Evolutionary conservation across 2,888 invertebrate species (phyloP).

Genomic region (Cephus pygmeus): DNA sequence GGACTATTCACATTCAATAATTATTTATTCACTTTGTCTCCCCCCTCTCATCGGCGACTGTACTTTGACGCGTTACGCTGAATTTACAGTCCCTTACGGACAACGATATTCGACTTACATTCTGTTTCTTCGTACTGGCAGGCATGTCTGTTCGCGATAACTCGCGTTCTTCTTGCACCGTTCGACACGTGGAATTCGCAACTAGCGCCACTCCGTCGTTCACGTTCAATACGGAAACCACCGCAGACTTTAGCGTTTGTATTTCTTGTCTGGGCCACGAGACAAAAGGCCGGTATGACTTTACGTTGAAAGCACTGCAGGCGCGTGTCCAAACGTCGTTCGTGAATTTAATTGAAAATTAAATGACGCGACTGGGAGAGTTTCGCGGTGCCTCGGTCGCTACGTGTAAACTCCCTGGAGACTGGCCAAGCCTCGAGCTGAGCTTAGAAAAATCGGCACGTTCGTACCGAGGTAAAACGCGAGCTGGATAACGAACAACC

Average conservation of each 20-base stretch:
- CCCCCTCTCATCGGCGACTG: neutral
- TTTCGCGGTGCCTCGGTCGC: conserved; percentile 29
- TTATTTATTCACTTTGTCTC: neutral
- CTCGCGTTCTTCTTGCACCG: neutral
- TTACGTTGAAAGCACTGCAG: neutral
- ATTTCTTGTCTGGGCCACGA: neutral
- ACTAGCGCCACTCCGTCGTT: neutral
- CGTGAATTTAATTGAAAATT: conserved; percentile 3
- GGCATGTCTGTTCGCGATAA: neutral
- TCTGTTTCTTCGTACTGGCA: neutral
- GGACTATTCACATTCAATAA: neutral
- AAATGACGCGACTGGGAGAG: conserved; percentile 30
- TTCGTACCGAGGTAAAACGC: conserved; percentile 48
- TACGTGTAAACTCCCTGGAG: conserved; percentile 52
- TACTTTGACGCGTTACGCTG: too few relatives aligned
- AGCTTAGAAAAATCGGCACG: conserved; percentile 55
- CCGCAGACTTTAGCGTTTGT: too few relatives aligned
- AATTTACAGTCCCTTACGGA: neutral
- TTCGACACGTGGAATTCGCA: neutral
- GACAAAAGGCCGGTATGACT: neutral
- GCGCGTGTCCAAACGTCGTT: neutral
- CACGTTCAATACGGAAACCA: neutral
- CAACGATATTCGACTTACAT: neutral
- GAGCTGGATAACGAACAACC: conserved; percentile 56
- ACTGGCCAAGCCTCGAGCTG: conserved; percentile 50